Conservation (phyloP, 2,797 vertebrate genomes). For the Parambassis ranga region DNA sequence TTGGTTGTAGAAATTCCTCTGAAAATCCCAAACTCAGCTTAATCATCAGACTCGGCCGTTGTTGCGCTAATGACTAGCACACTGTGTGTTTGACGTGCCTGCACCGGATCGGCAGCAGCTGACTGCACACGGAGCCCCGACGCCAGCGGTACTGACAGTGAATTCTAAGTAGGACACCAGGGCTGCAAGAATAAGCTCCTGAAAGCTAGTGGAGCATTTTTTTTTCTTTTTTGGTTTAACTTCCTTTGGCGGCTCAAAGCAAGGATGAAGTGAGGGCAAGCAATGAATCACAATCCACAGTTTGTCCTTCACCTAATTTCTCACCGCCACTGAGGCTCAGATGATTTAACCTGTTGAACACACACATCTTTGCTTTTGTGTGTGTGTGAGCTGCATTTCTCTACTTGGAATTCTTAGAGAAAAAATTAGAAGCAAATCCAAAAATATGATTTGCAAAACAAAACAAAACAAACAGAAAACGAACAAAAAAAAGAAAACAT, state of each 20-base stretch:
- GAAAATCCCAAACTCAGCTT: conserved; percentile 44
- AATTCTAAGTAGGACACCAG: conserved; percentile 69
- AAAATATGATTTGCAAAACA: no score
- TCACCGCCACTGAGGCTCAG: conserved; percentile 21
- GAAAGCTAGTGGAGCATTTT: conserved; percentile 20
- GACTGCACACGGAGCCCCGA: conserved; percentile 52
- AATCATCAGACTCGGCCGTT: conserved; percentile 38
- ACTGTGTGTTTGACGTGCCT: conserved; percentile 50
- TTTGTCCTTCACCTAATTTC: conserved; percentile 69
- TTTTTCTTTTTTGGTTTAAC: conserved; percentile 19
- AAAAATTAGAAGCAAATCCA: no score
- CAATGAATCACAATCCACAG: conserved; percentile 62
- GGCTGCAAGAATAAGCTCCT: conserved; percentile 35
- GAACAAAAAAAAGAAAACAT: no score
- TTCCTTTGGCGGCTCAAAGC: conserved; percentile 17
- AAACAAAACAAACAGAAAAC: no score
- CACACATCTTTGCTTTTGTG: neutral
- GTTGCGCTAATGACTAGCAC: conserved; percentile 59
- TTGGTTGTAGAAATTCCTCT: conserved; percentile 23
- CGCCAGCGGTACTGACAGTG: conserved; percentile 53
- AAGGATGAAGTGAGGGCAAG: conserved; percentile 41
- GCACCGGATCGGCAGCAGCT: conserved; percentile 50
- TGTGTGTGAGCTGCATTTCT: neutral
- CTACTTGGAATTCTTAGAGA: neutral
- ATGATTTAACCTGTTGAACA: conserved; percentile 52